Percentiles rank a stretch among this genome's conserved stretches.
These are phyloP conservation scores for Danionella dracula DNA, from an alignment of 2,797 vertebrate genomes.

Conservation along the genomic window DNA sequence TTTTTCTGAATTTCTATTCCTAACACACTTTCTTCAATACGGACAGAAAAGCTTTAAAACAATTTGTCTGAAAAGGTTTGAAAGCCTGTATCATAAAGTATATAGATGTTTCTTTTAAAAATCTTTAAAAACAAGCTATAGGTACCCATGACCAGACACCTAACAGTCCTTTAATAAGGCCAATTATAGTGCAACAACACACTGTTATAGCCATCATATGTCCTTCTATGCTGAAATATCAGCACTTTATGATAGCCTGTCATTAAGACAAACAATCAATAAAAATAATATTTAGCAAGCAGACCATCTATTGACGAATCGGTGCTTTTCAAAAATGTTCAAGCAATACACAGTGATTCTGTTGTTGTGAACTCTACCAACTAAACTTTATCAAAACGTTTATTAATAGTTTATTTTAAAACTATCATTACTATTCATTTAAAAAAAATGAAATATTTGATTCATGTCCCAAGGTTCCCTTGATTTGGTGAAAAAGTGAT, in stretches of 20 bases:
- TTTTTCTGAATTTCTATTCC: not conserved
- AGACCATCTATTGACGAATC: slow-evolving; percentile 54
- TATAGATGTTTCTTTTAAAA: slow-evolving; percentile 21
- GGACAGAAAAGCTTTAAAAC: slow-evolving; percentile 4
- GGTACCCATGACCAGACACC: slow-evolving; percentile 40
- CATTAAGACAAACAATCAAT: slow-evolving; percentile 61
- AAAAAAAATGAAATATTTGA: not conserved
- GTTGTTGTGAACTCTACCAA: not conserved
- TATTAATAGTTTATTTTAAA: too few relatives aligned
- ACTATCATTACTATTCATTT: too few relatives aligned
- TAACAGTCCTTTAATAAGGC: slow-evolving; percentile 60
- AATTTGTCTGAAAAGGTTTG: slow-evolving; percentile 5
- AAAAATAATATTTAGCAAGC: slow-evolving; percentile 45
- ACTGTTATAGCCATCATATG: slow-evolving; percentile 64
- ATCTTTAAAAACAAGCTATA: slow-evolving; percentile 30
- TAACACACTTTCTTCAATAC: not conserved
- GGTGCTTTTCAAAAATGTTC: slow-evolving; percentile 55
- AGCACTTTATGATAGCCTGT: slow-evolving; percentile 58
- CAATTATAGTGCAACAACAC: slow-evolving; percentile 59
- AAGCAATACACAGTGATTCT: not conserved
- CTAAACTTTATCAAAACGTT: too few relatives aligned
- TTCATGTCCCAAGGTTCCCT: slow-evolving; percentile 26
- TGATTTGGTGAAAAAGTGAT: slow-evolving; percentile 57
- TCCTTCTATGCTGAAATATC: slow-evolving; percentile 55
- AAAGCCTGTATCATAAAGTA: slow-evolving; percentile 19